phyloP scores from a whole-genome alignment of 2,113 vertebrate genomes.

The Hippocampus guttulatus region DNA sequence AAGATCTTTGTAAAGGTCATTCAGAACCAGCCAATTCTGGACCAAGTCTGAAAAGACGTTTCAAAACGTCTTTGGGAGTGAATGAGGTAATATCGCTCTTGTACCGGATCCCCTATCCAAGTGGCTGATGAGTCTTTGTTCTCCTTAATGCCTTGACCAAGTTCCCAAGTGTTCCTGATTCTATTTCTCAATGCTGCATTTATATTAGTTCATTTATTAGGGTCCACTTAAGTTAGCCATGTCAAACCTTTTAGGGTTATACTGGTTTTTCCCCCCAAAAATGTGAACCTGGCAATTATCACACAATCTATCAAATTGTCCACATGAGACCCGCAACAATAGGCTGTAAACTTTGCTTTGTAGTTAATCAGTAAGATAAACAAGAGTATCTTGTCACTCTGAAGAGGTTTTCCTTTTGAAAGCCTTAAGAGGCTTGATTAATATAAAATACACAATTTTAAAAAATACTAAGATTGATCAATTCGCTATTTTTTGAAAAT shows the following conservation, averaged over 20 bases:
- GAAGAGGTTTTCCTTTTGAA: neutral
- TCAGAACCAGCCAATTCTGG: too few relatives aligned
- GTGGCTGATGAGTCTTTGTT: neutral
- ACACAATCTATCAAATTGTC: neutral
- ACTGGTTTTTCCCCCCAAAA: too few relatives aligned
- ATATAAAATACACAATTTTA: neutral
- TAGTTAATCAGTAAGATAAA: neutral
- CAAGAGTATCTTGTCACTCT: neutral
- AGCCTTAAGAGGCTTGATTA: neutral
- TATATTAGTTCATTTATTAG: constrained; percentile 6
- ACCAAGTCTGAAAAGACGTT: too few relatives aligned
- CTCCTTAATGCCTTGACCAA: constrained; percentile 46
- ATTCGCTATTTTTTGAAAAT: constrained; percentile 4
- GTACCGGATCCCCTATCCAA: neutral
- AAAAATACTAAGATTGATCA: constrained; percentile 13
- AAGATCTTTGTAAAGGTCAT: too few relatives aligned
- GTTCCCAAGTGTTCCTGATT: constrained; percentile 30
- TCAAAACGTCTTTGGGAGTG: too few relatives aligned
- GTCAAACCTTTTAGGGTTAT: neutral
- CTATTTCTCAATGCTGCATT: constrained; percentile 17
- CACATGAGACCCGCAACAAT: neutral
- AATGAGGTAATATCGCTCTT: neutral
- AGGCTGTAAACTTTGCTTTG: neutral
- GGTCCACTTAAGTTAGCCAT: neutral
- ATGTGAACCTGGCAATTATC: neutral